Evolutionary conservation across 2,113 vertebrate genomes (phyloP).

Genomic region (Otis tarda): DNA sequence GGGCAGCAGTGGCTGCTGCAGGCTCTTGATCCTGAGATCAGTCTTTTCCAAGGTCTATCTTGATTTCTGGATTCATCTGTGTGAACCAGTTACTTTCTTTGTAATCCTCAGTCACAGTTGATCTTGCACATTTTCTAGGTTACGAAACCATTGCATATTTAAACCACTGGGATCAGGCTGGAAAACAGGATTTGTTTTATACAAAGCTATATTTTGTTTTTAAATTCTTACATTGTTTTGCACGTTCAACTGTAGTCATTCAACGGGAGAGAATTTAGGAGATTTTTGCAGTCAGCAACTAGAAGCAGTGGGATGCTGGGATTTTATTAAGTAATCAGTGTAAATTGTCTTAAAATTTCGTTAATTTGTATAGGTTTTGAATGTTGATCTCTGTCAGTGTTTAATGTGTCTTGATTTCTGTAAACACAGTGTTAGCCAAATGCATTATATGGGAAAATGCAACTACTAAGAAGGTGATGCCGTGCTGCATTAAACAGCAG

Average conservation of each 20-base stretch:
- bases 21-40: not conserved
- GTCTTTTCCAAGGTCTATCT: not conserved
- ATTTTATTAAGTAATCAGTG: not conserved
- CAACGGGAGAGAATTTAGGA: not conserved
- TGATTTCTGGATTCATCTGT: not conserved
- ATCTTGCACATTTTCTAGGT: not conserved
- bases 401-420: not conserved
- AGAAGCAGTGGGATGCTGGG: not conserved
- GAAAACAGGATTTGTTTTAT: not conserved
- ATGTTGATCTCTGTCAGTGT: not conserved
- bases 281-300: slow-evolving; percentile 6
- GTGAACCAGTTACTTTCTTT: not conserved
- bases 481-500: not conserved
- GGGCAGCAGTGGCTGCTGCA: not conserved
- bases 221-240: not conserved
- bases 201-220: not conserved
- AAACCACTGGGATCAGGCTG: not conserved
- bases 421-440: not conserved
- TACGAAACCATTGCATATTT: not conserved
- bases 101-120: not conserved
- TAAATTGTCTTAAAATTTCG: not conserved
- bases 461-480: not conserved
- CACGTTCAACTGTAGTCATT: not conserved
- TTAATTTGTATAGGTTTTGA: not conserved
- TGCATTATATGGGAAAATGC: not conserved